A percentile compares a stretch with the other conserved stretches of the same genome.
Conservation (phyloP, 2,797 vertebrate species). For the Alca torda region DNA sequence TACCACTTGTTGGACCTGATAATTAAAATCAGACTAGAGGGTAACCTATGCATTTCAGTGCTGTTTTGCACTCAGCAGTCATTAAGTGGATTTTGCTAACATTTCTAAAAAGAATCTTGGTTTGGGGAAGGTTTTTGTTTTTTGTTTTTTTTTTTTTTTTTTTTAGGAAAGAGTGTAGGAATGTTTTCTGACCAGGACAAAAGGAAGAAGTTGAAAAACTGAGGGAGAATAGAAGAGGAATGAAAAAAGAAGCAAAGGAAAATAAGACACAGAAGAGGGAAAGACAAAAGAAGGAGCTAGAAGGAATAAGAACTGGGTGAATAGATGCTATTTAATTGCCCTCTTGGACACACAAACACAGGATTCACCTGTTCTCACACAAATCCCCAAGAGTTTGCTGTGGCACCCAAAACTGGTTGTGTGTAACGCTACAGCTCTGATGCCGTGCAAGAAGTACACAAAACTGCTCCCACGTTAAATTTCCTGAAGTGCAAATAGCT, state of each 20-base stretch:
- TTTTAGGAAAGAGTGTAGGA: fast-evolving
- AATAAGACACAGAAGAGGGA: neutral
- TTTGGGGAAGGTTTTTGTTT: neutral
- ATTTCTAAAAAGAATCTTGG: neutral
- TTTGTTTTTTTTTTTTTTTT: neutral
- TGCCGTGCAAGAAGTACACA: neutral
- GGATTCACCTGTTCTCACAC: neutral
- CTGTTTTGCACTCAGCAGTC: neutral
- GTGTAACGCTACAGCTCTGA: neutral
- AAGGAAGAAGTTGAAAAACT: fast-evolving
- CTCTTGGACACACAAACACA: neutral
- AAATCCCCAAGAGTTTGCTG: neutral
- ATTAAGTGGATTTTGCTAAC: neutral
- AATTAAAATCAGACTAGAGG: neutral
- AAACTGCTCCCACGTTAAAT: neutral
- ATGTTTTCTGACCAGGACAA: neutral
- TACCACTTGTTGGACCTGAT: neutral
- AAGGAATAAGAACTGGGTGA: neutral
- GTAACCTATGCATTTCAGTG: neutral
- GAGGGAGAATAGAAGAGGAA: neutral
- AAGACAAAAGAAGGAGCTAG: neutral
- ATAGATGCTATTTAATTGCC: neutral
- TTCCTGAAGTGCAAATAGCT: neutral
- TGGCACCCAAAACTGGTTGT: neutral
- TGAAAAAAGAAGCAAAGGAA: neutral